These are phyloP conservation scores for Enoplosus armatus DNA, from an alignment of 2,797 vertebrate genomes.

Conservation along the genomic window DNA sequence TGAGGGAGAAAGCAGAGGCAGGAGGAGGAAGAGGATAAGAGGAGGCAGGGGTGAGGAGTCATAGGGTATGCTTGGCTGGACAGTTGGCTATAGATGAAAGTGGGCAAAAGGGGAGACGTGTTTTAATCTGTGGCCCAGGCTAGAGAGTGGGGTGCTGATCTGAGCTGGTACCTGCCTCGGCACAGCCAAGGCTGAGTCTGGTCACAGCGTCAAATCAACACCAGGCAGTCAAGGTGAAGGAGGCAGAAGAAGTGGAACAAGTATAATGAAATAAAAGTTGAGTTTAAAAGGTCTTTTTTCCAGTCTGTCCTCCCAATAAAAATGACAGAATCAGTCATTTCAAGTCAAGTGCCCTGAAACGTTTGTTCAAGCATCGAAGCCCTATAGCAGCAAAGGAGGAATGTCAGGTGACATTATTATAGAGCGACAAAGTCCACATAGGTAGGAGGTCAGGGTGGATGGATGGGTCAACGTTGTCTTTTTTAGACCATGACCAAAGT, in stretches of 20 bases:
- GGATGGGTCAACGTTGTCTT: not conserved
- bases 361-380: not conserved
- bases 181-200: slow-evolving; percentile 63
- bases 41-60: slow-evolving; percentile 68
- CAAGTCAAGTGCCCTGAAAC: not conserved
- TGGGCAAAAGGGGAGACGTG: slow-evolving; percentile 71
- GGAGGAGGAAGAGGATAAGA: slow-evolving; percentile 71
- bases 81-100: slow-evolving; percentile 86
- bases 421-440: not conserved
- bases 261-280: slow-evolving; percentile 1
- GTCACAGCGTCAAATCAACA: slow-evolving; percentile 50
- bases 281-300: not conserved
- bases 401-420: not conserved
- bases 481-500: not conserved
- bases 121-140: slow-evolving; percentile 82
- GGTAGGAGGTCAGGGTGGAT: not conserved
- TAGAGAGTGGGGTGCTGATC: slow-evolving; percentile 67
- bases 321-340: not conserved
- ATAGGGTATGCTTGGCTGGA: slow-evolving; percentile 78
- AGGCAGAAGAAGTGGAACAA: slow-evolving; percentile 33
- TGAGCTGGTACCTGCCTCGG: slow-evolving; percentile 78
- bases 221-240: slow-evolving; percentile 39
- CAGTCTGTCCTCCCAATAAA: not conserved
- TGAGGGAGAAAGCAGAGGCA: slow-evolving; percentile 66
- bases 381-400: not conserved